Base-by-base conservation (phyloP, 2,113 vertebrate species). In the Hypomesus transpacificus region DNA sequence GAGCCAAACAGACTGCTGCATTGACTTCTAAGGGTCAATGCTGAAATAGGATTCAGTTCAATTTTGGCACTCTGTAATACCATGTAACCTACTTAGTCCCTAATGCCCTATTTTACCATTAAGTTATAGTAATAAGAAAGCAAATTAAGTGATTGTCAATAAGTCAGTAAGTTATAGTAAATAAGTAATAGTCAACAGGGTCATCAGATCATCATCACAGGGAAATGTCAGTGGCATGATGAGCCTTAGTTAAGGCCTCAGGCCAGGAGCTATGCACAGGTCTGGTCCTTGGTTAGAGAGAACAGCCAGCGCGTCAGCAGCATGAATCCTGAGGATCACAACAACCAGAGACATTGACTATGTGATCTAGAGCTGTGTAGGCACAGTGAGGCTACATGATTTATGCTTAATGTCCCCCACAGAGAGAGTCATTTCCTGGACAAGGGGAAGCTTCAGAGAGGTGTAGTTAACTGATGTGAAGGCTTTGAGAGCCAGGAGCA, bases 1-100 rank as follows among this genome's bases (percentile, higher is more conserved):
- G 79, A 85, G 77, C 68, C 81, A 82, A 87, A 80, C 78, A 78
- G 84, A 84, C 74, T 56, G 53, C 2, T 75, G 81, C 84, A 89
- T 89, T 79, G 72, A 74, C 76, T 82, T 82, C 78, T 52, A 62
- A 80, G 80, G 78, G 74, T 80, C 68, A 69, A 79, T 77, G 78
- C 74, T 71, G 64, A 65, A 65, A 26, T 51, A 14, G 26, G 34
- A 39, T 51, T 75, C 67, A 68, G 60, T 67, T 53, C 7, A 9
- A 11, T 13, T 13, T 46, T 46, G 39, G 39, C 39, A 46, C 39
- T 46, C 39, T 9, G 39, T 13, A 46, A 46, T 46, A 46, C 39
- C 39, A 46, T 46, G 39, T 46, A 11, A 46, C 39, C 9, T 46
- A 1, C 9, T 11, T 9, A 46, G 39, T 46, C 13, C 39, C 39